Evolutionary conservation across 2,888 invertebrate genomes (phyloP).

Genomic region (Heteropelma amictum): DNA sequence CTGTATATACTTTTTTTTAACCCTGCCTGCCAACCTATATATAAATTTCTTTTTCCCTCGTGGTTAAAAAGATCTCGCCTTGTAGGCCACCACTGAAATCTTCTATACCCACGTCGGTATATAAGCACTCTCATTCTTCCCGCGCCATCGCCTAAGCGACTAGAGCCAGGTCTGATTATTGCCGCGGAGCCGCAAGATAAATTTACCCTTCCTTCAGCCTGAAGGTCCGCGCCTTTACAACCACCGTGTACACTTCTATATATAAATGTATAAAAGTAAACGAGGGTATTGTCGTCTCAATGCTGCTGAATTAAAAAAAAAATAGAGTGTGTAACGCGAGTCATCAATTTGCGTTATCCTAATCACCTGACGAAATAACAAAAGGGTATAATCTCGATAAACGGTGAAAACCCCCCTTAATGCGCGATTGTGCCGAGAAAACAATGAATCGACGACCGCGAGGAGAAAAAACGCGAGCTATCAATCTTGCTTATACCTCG

Average conservation of each 20-base stretch:
- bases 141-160: constrained; percentile 45
- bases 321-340: not conserved
- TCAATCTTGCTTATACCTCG: not conserved
- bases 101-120: not conserved
- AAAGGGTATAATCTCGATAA: not conserved
- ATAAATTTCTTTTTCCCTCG: not conserved
- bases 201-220: constrained; percentile 66
- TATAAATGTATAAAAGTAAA: not conserved
- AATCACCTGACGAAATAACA: not conserved
- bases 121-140: constrained; percentile 7
- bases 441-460: not conserved
- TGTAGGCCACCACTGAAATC: not conserved
- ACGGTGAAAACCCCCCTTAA: not conserved
- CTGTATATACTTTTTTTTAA: too few relatives aligned
- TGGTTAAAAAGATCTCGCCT: constrained; percentile 12
- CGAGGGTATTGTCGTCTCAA: not conserved
- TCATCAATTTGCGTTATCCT: not conserved
- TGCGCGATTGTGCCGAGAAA: not conserved
- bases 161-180: constrained; percentile 68
- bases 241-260: not conserved
- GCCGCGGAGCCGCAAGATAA: constrained; percentile 65
- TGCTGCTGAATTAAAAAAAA: not conserved
- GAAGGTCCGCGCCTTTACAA: constrained; percentile 39
- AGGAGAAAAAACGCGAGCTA: not conserved
- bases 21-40: not conserved